phyloP scores from a whole-genome alignment of 2,797 vertebrate genomes.

The Taeniopygia guttata region DNA sequence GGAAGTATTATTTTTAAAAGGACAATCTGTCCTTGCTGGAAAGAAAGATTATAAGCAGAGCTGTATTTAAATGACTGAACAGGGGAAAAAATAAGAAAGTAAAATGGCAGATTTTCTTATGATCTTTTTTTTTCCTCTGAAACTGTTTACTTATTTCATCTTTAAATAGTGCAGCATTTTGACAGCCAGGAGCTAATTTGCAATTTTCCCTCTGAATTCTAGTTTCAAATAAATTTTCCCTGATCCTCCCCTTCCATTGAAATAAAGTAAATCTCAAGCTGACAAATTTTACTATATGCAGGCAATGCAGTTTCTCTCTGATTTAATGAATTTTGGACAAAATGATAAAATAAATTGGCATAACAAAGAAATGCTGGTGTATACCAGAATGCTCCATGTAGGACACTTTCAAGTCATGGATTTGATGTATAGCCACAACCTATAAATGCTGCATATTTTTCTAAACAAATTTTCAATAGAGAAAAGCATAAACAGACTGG shows the following conservation, averaged over 20 bases:
- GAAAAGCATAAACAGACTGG: not conserved
- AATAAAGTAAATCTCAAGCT: not conserved
- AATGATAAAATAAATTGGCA: not conserved
- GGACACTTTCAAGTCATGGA: not conserved
- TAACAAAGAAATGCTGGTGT: not conserved
- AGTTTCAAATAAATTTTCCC: not conserved
- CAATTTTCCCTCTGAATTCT: not conserved
- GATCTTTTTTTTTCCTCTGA: not conserved
- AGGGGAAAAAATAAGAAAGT: not conserved
- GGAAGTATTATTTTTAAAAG: conserved; percentile 1
- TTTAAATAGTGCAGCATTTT: not conserved
- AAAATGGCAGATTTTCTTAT: not conserved
- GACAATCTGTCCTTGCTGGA: conserved; percentile 1
- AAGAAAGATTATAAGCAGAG: not conserved
- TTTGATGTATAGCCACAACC: not conserved
- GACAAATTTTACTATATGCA: not conserved
- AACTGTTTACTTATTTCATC: not conserved
- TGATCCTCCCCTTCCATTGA: not conserved
- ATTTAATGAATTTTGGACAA: not conserved
- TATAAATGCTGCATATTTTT: not conserved
- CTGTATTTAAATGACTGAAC: not conserved
- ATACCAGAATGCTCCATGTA: not conserved
- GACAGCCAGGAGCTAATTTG: not conserved
- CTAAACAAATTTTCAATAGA: not conserved
- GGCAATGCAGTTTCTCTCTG: not conserved